Conservation (phyloP, 2,888 invertebrate species). For the Cheilosia vulpina region DNA sequence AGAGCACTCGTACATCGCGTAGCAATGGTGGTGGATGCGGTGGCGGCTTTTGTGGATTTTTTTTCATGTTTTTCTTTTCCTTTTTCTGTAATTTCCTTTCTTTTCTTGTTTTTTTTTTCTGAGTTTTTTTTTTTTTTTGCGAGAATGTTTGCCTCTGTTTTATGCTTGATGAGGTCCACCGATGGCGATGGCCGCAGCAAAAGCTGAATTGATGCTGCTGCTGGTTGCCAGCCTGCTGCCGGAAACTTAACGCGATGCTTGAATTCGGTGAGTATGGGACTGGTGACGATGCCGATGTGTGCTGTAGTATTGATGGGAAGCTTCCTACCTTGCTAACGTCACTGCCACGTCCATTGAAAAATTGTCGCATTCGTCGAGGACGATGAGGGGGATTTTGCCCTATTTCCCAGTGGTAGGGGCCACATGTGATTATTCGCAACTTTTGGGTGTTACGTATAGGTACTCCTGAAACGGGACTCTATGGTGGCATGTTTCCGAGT, state of each 20-base stretch:
- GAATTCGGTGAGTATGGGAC: constrained; percentile 46
- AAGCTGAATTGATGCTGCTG: constrained; percentile 71
- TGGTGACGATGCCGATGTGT: constrained; percentile 32
- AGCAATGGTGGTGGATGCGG: constrained; percentile 62
- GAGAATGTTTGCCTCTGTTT: constrained; percentile 72
- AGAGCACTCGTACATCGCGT: constrained; percentile 35
- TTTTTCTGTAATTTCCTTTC: constrained; percentile 68
- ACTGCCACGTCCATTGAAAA: constrained; percentile 37
- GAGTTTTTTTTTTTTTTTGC: constrained; percentile 32
- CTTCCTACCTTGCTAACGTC: constrained; percentile 45
- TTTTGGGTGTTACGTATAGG: background rate
- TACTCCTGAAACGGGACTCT: background rate
- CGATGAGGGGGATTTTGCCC: constrained; percentile 8
- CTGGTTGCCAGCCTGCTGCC: constrained; percentile 62
- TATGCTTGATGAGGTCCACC: constrained; percentile 75
- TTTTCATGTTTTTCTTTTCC: constrained; percentile 51
- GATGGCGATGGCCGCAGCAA: constrained; percentile 65
- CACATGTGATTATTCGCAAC: constrained; percentile 50
- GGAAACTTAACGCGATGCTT: constrained; percentile 70
- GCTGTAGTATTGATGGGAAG: constrained; percentile 51
- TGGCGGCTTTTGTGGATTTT: constrained; percentile 64
- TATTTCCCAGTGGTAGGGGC: constrained; percentile 19
- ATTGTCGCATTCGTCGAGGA: constrained; percentile 46
- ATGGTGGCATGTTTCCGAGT: background rate
- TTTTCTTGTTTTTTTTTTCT: constrained; percentile 2